Evolutionary conservation across 2,797 vertebrate genomes (phyloP), one percentile per base, ranked within the genome.

Genomic region (Sebastolobus altivelis): DNA sequence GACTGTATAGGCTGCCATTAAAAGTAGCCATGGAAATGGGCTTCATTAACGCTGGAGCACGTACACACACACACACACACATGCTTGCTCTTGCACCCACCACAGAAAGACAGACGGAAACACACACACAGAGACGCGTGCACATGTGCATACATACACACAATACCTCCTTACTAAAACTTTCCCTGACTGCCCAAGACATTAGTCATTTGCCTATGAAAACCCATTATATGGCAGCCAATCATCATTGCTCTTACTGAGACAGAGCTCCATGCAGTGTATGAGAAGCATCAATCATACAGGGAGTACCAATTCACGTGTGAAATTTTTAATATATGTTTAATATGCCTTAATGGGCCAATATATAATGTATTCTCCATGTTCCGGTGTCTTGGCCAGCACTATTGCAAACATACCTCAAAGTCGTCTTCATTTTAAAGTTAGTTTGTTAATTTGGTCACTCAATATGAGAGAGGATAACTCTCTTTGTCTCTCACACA

Each of bases 261-360:
- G 92, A 92, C 87, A 77, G 78, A 89, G 79, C 84, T 88, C 87
- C 79, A 76, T 77, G 62, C 71, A 20, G 60, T 62, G 86, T 89
- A 90, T 86, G 83, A 90, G 90, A 84, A 69, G 81, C 93, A 95
- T 95, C 93, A 93, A 94, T 95, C 94, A 93, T 90, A 78, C 68
- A 83, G 10, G 6, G 54, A 65, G 84, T 43, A 83, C 85, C 85
- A 88, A 90, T 91, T 92, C 91, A 92, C 70, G 81, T 90, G 89
- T 94, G 88, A 91, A 88, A 87, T 85, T 85, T 91, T 92, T 93
- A 93, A 93, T 94, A 92, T 87, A 92, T 81, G 83, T 87, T 92
- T 94, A 94, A 93, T 93, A 88, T 85, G 89, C 84, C 84, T 83
- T 92, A 93, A 94, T 93, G 90, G 91, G 84, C 87, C 80, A 72